Base-by-base conservation (phyloP, 2,888 invertebrate species). In the Acrobasis suavella region DNA sequence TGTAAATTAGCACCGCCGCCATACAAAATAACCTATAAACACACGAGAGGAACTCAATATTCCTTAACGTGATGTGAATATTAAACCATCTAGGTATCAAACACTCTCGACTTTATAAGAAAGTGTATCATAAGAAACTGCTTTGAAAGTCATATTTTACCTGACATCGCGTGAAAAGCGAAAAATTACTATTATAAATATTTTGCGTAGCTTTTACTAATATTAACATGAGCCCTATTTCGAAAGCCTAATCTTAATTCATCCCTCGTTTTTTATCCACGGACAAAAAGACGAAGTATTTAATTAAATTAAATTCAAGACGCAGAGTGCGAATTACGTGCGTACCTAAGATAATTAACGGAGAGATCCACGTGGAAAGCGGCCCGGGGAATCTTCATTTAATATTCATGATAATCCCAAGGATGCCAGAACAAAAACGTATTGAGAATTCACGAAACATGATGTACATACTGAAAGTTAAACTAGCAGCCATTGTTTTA, bases 241-340 rank as follows among this genome's bases (percentile, higher is more conserved):
- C 17, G 16, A 17, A 17, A 12, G 10, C 16, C 14, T 42, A 15
- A 56, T 56, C 56, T 42, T 52, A 52, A 52, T 52, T 52, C 22
- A 52, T 32, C 14, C 9, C 42, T 56, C 56, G 42, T 56, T 51
- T 17, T 22, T 51, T 42, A 56, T 17, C 16, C 56, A 56, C 16
- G 12, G 56, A 42, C 39, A 56, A 56, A 56, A 56, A 56, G 56
- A 39, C 56, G 56, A 56, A 56, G 42, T 56, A 56, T 56, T 56
- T 56, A 56, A 56, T 56, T 42, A 42, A 42, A 56, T 42, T 56
- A 42, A 42, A 56, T 42, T 56, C 17, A 42, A 51, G 22, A 12
- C 39, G 39, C 56, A 42, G 42, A 56, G 56, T 56, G 56, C 39
- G 42, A 56, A 56, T 56, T 56, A 56, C 42, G 56, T 39, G 55